Evolutionary conservation across 2,797 vertebrate species (phyloP).

Genomic region (Cuniculus paca): DNA sequence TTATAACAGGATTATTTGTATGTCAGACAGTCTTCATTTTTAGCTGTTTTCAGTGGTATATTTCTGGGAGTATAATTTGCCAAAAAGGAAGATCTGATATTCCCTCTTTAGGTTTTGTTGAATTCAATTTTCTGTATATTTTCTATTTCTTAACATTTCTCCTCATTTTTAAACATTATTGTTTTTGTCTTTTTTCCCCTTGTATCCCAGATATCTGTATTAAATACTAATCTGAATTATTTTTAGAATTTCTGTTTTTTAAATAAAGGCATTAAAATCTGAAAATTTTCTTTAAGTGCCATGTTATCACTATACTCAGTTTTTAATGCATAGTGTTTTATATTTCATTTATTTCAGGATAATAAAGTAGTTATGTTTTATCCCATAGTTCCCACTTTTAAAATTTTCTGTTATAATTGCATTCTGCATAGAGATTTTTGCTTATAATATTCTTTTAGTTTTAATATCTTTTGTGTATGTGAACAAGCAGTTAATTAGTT

Average conservation of each 20-base stretch:
- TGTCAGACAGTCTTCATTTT: background rate
- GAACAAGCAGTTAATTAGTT: background rate
- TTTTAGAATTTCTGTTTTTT: background rate
- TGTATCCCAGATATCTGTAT: background rate
- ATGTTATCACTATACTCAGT: background rate
- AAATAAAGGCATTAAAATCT: background rate
- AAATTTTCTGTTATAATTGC: background rate
- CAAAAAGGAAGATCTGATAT: background rate
- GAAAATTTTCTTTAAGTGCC: background rate
- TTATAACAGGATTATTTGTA: background rate
- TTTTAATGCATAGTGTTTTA: background rate
- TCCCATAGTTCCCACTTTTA: background rate
- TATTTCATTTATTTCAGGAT: background rate
- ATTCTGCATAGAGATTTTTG: background rate
- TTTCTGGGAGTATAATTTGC: background rate
- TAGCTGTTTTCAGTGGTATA: background rate
- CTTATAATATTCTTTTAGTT: background rate
- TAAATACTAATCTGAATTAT: background rate
- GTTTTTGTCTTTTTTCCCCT: background rate
- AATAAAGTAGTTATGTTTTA: background rate
- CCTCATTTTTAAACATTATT: background rate
- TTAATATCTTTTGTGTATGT: background rate
- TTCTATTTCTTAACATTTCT: background rate
- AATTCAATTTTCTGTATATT: background rate
- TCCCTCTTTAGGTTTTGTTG: background rate